phyloP scores from a whole-genome alignment of 2,888 invertebrate species.

The Acanthacorydalis orientalis region DNA sequence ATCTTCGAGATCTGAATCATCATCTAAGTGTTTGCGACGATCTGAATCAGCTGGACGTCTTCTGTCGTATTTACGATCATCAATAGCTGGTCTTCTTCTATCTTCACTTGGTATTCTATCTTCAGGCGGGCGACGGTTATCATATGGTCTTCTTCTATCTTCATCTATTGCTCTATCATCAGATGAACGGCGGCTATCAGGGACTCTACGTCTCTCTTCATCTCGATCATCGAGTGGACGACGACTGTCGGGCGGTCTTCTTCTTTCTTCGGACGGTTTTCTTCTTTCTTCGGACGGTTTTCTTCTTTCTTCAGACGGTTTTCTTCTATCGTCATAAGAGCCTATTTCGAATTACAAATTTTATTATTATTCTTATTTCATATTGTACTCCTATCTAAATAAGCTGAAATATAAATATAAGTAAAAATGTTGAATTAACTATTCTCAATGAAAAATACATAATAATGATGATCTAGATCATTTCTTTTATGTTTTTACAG shows the following conservation, averaged over 20 bases:
- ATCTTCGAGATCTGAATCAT: conserved; percentile 9
- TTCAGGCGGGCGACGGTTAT: conserved; percentile 22
- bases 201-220: too few relatives aligned
- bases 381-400: too few relatives aligned
- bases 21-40: conserved; percentile 8
- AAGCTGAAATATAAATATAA: too few relatives aligned
- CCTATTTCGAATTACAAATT: conserved; percentile 4
- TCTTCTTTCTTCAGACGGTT: conserved; percentile 16
- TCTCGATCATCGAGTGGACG: conserved; percentile 12
- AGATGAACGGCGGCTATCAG: conserved; percentile 4
- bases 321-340: conserved; percentile 15
- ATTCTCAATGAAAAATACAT: too few relatives aligned
- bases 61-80: not conserved
- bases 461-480: too few relatives aligned
- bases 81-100: conserved; percentile 5
- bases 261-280: conserved; percentile 16
- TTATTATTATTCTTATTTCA: not conserved
- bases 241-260: conserved; percentile 7
- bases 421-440: too few relatives aligned
- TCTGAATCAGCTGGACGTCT: conserved; percentile 14
- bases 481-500: too few relatives aligned
- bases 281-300: conserved; percentile 11
- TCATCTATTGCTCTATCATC: conserved; percentile 16
- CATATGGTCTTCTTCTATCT: conserved; percentile 17
- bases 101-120: conserved; percentile 12